Percentiles rank a stretch among this genome's conserved stretches.
phyloP scores from a whole-genome alignment of 2,888 invertebrate species.

The Melinopterus prodromus region DNA sequence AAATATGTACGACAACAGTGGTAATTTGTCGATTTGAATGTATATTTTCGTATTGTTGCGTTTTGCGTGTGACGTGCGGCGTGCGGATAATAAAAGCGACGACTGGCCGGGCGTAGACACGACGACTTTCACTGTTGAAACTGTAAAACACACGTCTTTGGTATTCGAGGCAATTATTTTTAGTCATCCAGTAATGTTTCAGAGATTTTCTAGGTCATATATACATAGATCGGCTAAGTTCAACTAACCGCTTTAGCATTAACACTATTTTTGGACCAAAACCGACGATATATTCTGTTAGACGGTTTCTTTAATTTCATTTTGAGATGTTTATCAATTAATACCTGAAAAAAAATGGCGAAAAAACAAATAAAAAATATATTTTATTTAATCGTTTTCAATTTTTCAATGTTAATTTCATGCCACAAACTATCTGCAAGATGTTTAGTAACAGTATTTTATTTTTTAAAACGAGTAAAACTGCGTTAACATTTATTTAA shows the following conservation, averaged over 20 bases:
- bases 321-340: too few relatives aligned
- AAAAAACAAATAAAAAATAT: too few relatives aligned
- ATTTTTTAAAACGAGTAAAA: too few relatives aligned
- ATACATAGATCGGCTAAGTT: not conserved
- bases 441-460: too few relatives aligned
- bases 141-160: constrained; percentile 4
- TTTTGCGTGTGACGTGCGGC: not conserved
- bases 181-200: not conserved
- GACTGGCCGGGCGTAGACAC: not conserved
- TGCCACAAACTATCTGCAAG: too few relatives aligned
- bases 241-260: not conserved
- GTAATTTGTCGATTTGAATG: not conserved
- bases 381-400: too few relatives aligned
- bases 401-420: too few relatives aligned
- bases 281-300: not conserved
- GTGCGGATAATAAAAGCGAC: not conserved
- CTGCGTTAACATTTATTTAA: too few relatives aligned
- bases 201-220: constrained; percentile 4
- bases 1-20: not conserved
- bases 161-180: constrained; percentile 4
- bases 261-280: not conserved
- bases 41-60: not conserved
- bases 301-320: too few relatives aligned
- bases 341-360: too few relatives aligned
- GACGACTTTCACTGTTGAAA: not conserved